Evolutionary conservation across 2,797 vertebrate genomes (phyloP).

Genomic region (Phataginus tricuspis): DNA sequence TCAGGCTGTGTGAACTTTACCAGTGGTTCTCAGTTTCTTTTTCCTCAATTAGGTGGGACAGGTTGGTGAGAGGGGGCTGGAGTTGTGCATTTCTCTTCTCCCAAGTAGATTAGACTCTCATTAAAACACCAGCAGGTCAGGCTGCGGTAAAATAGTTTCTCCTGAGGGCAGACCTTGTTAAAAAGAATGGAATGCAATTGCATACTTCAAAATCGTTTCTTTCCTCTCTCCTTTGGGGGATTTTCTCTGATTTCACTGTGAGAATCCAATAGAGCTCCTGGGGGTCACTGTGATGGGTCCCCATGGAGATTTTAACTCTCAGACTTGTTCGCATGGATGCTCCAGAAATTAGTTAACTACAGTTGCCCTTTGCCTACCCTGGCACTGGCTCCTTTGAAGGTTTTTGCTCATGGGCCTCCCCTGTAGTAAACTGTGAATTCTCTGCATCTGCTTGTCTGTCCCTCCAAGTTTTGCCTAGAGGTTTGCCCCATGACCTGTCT

Average conservation of each 20-base stretch:
- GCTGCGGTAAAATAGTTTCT: background rate
- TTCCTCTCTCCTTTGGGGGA: background rate
- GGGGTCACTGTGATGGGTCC: background rate
- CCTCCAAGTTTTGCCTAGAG: background rate
- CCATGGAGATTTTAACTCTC: background rate
- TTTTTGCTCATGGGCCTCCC: background rate
- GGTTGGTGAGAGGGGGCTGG: background rate
- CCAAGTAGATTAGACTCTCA: background rate
- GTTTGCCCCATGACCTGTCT: background rate
- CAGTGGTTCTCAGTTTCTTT: background rate
- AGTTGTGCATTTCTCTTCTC: background rate
- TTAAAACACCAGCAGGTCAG: background rate
- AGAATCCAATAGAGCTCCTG: background rate
- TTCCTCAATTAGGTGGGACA: background rate
- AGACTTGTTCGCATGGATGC: background rate
- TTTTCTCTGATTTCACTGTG: background rate
- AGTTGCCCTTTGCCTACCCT: background rate
- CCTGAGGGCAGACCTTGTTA: background rate
- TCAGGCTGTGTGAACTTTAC: background rate
- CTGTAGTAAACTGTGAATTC: background rate
- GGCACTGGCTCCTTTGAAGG: background rate
- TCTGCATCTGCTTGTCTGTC: background rate
- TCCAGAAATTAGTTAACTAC: background rate
- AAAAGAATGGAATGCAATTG: background rate
- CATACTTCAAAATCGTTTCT: background rate